Base-by-base conservation (phyloP, 1,140 invertebrate species). In the Belonocnema kinseyi region DNA sequence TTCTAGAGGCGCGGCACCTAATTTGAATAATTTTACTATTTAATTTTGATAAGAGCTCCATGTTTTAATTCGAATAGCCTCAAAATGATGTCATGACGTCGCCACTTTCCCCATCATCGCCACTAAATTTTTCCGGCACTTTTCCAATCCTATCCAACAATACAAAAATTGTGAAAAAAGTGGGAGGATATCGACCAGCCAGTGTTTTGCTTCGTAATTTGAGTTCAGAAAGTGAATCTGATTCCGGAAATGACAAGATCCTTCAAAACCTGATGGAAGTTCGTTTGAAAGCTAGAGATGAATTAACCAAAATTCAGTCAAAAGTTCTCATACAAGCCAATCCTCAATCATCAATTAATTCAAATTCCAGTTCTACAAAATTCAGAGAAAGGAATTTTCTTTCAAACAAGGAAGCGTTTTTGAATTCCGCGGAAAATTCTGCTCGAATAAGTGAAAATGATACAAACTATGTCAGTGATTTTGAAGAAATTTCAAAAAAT, bases 161-260 rank as follows among this genome's bases (percentile, higher is more conserved):
- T 16, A 14, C 14, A 13, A 66, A 72, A 11, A 77, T 3, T 12
- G 51, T n/a, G 3, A n/a, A 54, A 12, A 76, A 33, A 58, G n/a
- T 81, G 11, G 75, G 76, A 0, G 76, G 77, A 0, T 83, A 84
- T n/a, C 74, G 82, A 1, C 76, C 80, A 12, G 14, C 19, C 0
- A 6, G 50, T 14, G 58, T 66, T 6, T 14, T 66, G 6, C 16
- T 66, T 46, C 61, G 61, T 50, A 82, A 85, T 50, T 74, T 83
- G 8, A 86, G 80, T 21, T 82, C 85, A 8, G 75, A 51, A 6
- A 86, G 81, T 77, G 86, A 85, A 11, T 80, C 80, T 16, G 78
- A 83, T 17, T 72, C 76, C 70, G 46, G 21, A 7, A 74, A 77
- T 11, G 81, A 82, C n/a, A 72, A 61, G 56, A 12, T 77, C 46